Evolutionary conservation across 1,140 invertebrate species (phyloP).

Genomic region (Drosophila lacteicornis): DNA sequence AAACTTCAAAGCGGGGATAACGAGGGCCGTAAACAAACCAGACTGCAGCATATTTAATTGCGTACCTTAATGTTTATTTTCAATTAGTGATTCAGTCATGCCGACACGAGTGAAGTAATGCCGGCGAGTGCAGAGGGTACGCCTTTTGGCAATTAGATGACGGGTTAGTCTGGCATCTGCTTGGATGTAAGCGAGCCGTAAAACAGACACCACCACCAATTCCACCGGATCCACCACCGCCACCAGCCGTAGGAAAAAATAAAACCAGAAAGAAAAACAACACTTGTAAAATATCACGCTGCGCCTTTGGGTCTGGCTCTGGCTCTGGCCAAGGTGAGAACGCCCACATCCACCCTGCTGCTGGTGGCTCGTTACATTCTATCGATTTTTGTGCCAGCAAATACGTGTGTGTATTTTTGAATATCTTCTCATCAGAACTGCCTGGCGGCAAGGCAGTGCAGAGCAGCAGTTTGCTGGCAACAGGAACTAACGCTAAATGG

Average conservation of each 20-base stretch:
- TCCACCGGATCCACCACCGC: conserved; percentile 27
- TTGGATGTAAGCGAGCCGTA: conserved; percentile 68
- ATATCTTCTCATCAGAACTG: conserved; percentile 41
- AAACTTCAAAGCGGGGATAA: conserved; percentile 37
- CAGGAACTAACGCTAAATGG: conserved; percentile 52
- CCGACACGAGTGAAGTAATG: conserved; percentile 19
- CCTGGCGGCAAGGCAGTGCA: conserved; percentile 9
- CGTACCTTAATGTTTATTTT: conserved; percentile 71
- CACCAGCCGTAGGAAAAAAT: conserved; percentile 36
- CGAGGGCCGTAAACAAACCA: conserved; percentile 8
- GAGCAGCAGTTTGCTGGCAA: conserved; percentile 23
- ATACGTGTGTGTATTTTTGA: conserved; percentile 41
- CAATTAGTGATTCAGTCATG: conserved; percentile 70
- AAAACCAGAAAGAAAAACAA: conserved; percentile 56
- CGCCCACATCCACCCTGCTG: conserved; percentile 10
- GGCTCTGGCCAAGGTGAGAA: conserved; percentile 68
- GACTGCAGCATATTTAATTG: conserved; percentile 54
- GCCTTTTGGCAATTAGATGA: conserved; percentile 80
- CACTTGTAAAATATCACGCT: conserved; percentile 78
- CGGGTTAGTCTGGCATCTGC: conserved; percentile 71
- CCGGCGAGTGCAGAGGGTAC: conserved; percentile 25
- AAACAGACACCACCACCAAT: conserved; percentile 59
- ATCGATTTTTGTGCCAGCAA: conserved; percentile 67
- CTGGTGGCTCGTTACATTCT: conserved; percentile 60
- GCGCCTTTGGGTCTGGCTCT: conserved; percentile 55